Evolutionary conservation across 2,113 vertebrate genomes (phyloP).

Genomic region (Gymnorhina tibicen): DNA sequence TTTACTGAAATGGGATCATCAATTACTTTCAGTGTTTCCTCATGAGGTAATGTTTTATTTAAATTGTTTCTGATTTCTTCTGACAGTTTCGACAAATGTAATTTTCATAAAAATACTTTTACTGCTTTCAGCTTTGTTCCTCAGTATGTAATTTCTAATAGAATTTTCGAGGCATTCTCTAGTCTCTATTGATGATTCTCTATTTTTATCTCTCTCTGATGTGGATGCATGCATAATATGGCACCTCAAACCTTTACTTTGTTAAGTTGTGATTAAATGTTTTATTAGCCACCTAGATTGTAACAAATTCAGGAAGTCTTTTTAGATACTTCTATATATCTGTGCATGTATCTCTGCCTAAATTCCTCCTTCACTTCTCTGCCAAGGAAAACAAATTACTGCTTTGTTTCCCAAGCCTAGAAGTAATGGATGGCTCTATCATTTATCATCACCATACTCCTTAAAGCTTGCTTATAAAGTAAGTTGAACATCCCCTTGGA

Average conservation of each 20-base stretch:
- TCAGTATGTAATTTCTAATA: background rate
- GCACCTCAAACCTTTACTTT: background rate
- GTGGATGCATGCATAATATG: background rate
- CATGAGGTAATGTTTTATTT: slow-evolving; percentile 43
- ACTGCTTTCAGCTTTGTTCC: background rate
- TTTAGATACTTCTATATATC: background rate
- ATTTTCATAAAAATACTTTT: slow-evolving; percentile 27
- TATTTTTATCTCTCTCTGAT: background rate
- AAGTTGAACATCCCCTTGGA: background rate
- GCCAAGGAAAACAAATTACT: background rate
- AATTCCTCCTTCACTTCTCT: background rate
- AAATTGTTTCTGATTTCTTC: slow-evolving; percentile 39
- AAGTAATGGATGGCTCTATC: background rate
- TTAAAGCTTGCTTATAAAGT: background rate
- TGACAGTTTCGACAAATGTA: slow-evolving; percentile 28
- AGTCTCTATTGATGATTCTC: background rate
- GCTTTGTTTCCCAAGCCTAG: background rate
- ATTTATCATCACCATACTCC: background rate
- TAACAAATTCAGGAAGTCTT: background rate
- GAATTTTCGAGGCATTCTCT: background rate
- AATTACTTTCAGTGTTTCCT: slow-evolving; percentile 31
- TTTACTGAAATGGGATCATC: slow-evolving; percentile 46
- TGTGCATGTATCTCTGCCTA: background rate
- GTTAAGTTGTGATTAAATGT: background rate
- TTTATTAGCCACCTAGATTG: background rate